Conservation (phyloP, 1,140 invertebrate genomes). For the Trichoplusia ni region DNA sequence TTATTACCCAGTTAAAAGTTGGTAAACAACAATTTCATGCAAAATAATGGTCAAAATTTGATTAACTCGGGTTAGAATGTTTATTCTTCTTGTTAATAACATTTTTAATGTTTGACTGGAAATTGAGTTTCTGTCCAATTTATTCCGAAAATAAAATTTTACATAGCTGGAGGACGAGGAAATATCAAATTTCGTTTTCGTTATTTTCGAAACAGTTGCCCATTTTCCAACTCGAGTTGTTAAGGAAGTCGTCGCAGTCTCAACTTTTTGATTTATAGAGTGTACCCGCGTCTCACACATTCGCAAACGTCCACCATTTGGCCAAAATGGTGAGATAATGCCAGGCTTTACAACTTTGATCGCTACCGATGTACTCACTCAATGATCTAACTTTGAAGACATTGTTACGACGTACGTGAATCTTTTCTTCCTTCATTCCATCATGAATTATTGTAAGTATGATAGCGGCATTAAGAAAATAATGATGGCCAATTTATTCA, state of each 20-base stretch:
- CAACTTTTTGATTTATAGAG: conserved; percentile 53
- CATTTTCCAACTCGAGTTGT: conserved; percentile 42
- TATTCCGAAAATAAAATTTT: conserved; percentile 9
- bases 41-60: not conserved
- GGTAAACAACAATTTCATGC: not conserved
- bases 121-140: not conserved
- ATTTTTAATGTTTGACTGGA: too few species aligned
- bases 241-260: conserved; percentile 40
- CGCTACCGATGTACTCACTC: conserved; percentile 13
- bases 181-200: conserved; percentile 51
- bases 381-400: not conserved
- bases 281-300: conserved; percentile 36
- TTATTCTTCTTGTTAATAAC: not conserved
- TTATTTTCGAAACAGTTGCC: conserved; percentile 43
- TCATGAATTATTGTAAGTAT: not conserved
- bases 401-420: too few species aligned
- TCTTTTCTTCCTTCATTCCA: too few species aligned
- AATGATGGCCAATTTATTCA: too few species aligned
- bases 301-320: conserved; percentile 40
- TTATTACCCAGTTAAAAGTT: not conserved
- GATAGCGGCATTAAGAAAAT: too few species aligned
- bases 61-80: not conserved
- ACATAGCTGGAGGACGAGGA: conserved; percentile 30
- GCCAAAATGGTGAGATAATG: conserved; percentile 40
- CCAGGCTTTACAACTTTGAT: conserved; percentile 14